Percentiles rank a stretch among this genome's conserved stretches.
Conservation (phyloP, 1,140 invertebrate genomes). For the Marisa cornuarietis region DNA sequence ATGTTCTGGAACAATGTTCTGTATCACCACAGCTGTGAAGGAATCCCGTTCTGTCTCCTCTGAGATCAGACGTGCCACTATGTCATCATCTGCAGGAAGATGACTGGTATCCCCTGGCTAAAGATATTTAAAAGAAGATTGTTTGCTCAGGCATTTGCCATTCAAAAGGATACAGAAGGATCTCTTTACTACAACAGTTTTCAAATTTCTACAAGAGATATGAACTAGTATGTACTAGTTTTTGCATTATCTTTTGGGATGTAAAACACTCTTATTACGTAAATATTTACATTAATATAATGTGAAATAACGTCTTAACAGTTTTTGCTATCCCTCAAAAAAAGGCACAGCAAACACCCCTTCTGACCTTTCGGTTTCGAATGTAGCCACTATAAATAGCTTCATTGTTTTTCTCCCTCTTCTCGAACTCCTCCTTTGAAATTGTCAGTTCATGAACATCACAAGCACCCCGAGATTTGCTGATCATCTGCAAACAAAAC, state of each 20-base stretch:
- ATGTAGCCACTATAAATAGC: constrained; percentile 65
- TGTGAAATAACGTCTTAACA: no score
- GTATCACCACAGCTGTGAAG: constrained; percentile 65
- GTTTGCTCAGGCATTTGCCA: background rate
- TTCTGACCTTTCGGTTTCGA: constrained; percentile 60
- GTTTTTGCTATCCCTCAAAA: no score
- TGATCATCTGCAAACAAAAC: constrained; percentile 58
- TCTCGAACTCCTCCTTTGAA: constrained; percentile 65
- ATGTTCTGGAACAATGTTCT: constrained; percentile 58
- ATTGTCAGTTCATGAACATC: constrained; percentile 66
- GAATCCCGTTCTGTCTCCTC: constrained; percentile 59
- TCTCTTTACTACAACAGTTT: background rate
- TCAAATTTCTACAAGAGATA: background rate
- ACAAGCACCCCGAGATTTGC: constrained; percentile 54
- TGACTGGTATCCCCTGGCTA: constrained; percentile 62
- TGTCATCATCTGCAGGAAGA: constrained; percentile 54
- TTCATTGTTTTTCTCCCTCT: constrained; percentile 63
- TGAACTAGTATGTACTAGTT: no score
- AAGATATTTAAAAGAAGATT: background rate
- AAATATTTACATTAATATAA: no score
- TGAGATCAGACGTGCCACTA: constrained; percentile 49
- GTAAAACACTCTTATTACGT: no score
- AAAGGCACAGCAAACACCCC: no score
- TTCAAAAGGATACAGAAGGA: background rate
- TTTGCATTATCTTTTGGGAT: no score